A percentile compares a stretch with the other conserved stretches of the same genome.
Conservation (phyloP, 2,113 vertebrate genomes). For the Guaruba guarouba region DNA sequence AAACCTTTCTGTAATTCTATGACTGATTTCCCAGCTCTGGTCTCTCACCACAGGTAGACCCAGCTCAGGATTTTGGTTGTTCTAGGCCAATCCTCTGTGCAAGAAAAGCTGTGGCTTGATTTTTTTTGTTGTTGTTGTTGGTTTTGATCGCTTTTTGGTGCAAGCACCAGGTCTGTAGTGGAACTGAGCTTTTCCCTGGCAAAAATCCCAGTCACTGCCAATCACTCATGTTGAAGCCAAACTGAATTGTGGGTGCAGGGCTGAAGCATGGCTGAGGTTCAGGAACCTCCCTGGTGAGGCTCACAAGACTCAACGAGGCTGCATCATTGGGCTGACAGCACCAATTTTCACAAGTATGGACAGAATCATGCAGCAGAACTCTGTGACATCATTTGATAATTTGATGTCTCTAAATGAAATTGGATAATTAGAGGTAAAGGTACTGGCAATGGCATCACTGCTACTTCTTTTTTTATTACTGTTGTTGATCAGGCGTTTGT, state of each 20-base stretch:
- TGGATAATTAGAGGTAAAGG: not conserved
- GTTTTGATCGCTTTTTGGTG: not conserved
- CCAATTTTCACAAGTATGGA: not conserved
- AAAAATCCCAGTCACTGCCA: not conserved
- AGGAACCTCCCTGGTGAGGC: rapidly evolving
- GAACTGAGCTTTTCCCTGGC: not conserved
- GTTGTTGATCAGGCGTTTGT: not conserved
- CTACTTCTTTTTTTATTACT: not conserved
- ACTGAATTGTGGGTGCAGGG: rapidly evolving
- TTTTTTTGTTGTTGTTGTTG: not conserved
- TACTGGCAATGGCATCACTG: not conserved
- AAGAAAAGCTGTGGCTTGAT: not conserved
- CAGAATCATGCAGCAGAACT: not conserved
- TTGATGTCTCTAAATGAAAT: not conserved
- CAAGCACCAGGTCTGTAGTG: not conserved
- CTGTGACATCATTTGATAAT: not conserved
- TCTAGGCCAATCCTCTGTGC: not conserved
- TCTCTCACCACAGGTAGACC: not conserved
- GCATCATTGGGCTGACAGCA: not conserved
- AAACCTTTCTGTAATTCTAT: not conserved
- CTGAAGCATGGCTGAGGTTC: not conserved
- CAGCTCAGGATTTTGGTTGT: not conserved
- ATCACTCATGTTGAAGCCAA: rapidly evolving
- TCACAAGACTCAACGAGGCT: not conserved
- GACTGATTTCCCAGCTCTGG: not conserved